These are phyloP conservation scores for Anastrepha obliqua DNA, from an alignment of 1,140 invertebrate species.

Conservation along the genomic window DNA sequence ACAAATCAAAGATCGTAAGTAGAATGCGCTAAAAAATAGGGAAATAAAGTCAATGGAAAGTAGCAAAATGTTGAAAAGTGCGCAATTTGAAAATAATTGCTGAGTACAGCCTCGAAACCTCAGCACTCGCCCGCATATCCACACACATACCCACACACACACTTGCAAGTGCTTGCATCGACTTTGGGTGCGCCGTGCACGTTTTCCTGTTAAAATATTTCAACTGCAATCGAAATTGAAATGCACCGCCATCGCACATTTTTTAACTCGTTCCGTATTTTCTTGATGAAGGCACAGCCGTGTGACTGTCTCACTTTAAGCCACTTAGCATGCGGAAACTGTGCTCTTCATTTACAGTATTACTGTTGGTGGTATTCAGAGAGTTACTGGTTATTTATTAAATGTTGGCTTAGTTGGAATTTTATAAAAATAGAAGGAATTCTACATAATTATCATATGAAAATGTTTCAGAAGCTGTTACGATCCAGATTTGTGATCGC, in stretches of 20 bases:
- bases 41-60: conserved; percentile 35
- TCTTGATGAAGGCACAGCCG: background rate
- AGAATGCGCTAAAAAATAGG: conserved; percentile 11
- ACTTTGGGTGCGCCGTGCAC: background rate
- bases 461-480: too few species aligned
- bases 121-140: background rate
- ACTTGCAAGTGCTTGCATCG: background rate
- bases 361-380: conserved; percentile 3
- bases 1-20: background rate
- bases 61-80: conserved; percentile 12
- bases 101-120: conserved; percentile 14
- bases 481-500: too few species aligned
- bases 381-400: background rate
- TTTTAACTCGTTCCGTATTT: background rate
- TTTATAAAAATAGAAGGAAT: too few species aligned
- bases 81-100: conserved; percentile 50
- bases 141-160: background rate
- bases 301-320: conserved; percentile 17
- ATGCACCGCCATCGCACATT: background rate
- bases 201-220: conserved; percentile 43
- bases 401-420: background rate
- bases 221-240: conserved; percentile 32
- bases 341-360: conserved; percentile 10
- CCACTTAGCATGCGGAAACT: background rate
- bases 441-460: too few species aligned